Evolutionary conservation across 1,140 invertebrate species (phyloP).

Genomic region (Tetramorium simillimum): DNA sequence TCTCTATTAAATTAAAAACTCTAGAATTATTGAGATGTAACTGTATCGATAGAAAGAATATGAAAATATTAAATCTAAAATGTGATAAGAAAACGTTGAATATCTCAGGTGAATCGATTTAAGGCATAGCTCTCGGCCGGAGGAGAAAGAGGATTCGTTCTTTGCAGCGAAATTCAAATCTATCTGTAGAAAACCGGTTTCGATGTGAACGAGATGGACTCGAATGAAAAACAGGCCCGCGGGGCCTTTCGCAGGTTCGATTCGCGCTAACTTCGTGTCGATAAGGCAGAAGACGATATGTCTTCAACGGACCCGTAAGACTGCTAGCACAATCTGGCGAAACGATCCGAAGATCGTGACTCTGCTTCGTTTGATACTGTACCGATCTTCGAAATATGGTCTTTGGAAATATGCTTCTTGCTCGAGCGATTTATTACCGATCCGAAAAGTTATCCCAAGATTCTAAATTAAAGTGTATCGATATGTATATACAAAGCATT

Average conservation of each 20-base stretch:
- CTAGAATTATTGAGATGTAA: neutral
- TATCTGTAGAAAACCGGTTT: slow-evolving; percentile 71
- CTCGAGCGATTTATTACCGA: slow-evolving; percentile 53
- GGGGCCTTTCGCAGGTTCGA: slow-evolving; percentile 21
- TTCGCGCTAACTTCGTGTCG: slow-evolving; percentile 70
- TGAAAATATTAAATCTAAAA: neutral
- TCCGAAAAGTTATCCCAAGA: neutral
- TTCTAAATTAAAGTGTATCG: neutral
- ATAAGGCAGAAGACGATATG: slow-evolving; percentile 72
- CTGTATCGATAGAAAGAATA: neutral
- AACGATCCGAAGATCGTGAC: slow-evolving; percentile 7
- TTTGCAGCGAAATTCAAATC: slow-evolving; percentile 74
- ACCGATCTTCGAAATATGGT: slow-evolving; percentile 58
- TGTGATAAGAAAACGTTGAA: slow-evolving; percentile 32
- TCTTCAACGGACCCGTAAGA: slow-evolving; percentile 2
- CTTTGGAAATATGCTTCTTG: neutral
- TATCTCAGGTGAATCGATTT: slow-evolving; percentile 55
- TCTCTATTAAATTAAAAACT: neutral
- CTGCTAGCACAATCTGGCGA: slow-evolving; percentile 69
- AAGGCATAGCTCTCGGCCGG: slow-evolving; percentile 15
- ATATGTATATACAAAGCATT: neutral
- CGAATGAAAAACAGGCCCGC: slow-evolving; percentile 12
- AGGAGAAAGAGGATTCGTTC: slow-evolving; percentile 69
- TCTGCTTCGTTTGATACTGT: slow-evolving; percentile 49
- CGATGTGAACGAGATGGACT: slow-evolving; percentile 14